Percentiles rank a stretch among this genome's conserved stretches.
These are phyloP conservation scores for Carpatolechia fugitivella DNA, from an alignment of 2,888 invertebrate species.

Conservation along the genomic window DNA sequence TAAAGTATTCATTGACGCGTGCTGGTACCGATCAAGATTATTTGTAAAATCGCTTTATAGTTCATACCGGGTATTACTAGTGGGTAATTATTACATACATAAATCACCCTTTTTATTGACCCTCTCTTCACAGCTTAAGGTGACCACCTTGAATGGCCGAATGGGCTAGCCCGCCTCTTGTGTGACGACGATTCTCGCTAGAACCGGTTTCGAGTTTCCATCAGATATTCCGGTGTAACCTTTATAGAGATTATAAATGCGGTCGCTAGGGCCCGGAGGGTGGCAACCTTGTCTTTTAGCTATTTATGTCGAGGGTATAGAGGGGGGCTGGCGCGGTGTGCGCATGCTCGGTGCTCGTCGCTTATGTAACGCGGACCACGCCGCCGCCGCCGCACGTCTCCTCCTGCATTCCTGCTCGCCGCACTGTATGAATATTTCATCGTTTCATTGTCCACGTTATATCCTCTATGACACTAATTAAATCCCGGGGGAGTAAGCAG, in stretches of 20 bases:
- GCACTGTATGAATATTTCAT: conserved; percentile 51
- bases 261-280: conserved; percentile 67
- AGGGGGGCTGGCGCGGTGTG: conserved; percentile 62
- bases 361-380: conserved; percentile 68
- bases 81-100: not conserved
- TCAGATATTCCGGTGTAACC: conserved; percentile 74
- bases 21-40: not conserved
- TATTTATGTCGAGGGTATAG: conserved; percentile 75
- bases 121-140: not conserved
- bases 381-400: conserved; percentile 37
- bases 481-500: conserved; percentile 29
- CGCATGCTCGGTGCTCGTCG: conserved; percentile 63
- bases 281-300: conserved; percentile 78
- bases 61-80: not conserved
- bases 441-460: conserved; percentile 34
- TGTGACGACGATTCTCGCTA: conserved; percentile 39
- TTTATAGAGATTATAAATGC: conserved; percentile 75
- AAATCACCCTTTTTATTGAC: not conserved
- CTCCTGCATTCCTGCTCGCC: conserved; percentile 30
- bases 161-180: conserved; percentile 34
- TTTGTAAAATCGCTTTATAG: not conserved
- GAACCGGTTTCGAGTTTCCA: conserved; percentile 63
- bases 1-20: not conserved
- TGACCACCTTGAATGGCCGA: conserved; percentile 17
- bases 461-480: conserved; percentile 36